Percentiles rank a stretch among this genome's conserved stretches.
phyloP scores from a whole-genome alignment of 2,888 invertebrate genomes.

The Oligia strigilis region DNA sequence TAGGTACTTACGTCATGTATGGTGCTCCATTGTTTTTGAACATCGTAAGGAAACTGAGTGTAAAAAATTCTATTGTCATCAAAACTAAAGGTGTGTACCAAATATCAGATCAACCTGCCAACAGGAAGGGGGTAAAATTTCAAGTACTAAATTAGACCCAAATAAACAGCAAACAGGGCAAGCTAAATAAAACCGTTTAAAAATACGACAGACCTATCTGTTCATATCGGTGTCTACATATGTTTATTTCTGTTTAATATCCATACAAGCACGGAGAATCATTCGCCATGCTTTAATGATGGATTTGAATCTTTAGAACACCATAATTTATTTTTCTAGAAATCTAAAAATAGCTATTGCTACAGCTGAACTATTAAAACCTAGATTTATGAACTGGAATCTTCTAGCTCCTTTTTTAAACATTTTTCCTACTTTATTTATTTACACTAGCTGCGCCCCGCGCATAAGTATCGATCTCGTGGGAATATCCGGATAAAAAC shows the following conservation, averaged over 20 bases:
- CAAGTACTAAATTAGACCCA: too few relatives aligned
- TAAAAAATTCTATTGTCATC: not conserved
- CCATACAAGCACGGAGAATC: constrained; percentile 25
- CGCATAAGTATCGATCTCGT: too few relatives aligned
- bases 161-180: too few relatives aligned
- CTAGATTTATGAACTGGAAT: not conserved
- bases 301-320: constrained; percentile 34
- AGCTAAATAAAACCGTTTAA: too few relatives aligned
- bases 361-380: not conserved
- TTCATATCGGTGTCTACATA: not conserved
- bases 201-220: constrained; percentile 5
- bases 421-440: too few relatives aligned
- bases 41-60: not conserved
- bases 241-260: constrained; percentile 20
- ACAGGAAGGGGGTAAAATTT: too few relatives aligned
- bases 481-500: too few relatives aligned
- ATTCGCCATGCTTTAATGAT: constrained; percentile 30
- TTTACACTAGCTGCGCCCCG: too few relatives aligned
- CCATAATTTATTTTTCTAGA: not conserved
- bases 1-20: not conserved
- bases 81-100: too few relatives aligned
- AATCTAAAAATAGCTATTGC: not conserved
- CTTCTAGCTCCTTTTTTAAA: too few relatives aligned
- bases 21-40: not conserved
- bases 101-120: too few relatives aligned